Evolutionary conservation across 1,140 invertebrate species (phyloP).

Genomic region (Drosophila sechellia): DNA sequence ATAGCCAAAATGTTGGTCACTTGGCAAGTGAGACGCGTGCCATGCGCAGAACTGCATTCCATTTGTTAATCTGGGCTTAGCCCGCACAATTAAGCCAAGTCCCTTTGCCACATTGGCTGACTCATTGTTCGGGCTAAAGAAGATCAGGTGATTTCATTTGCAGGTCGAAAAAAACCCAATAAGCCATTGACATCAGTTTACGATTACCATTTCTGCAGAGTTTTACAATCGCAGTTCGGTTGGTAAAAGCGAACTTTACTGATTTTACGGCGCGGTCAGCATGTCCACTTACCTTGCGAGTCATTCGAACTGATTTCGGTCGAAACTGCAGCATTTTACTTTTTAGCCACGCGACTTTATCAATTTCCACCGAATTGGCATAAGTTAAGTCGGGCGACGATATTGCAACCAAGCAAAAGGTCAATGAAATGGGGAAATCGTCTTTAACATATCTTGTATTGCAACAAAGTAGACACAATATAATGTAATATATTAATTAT

Average conservation of each 20-base stretch:
- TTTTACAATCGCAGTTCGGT: constrained; percentile 34
- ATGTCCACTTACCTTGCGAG: constrained; percentile 34
- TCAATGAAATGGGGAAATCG: constrained; percentile 41
- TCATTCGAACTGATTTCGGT: constrained; percentile 40
- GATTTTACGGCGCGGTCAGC: constrained; percentile 52
- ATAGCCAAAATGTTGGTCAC: constrained; percentile 27
- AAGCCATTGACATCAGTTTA: constrained; percentile 65
- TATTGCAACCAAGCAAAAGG: constrained; percentile 44
- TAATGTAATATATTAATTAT: not conserved
- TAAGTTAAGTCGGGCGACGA: not conserved
- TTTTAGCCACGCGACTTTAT: constrained; percentile 58
- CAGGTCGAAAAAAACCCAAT: constrained; percentile 46
- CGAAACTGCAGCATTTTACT: constrained; percentile 41
- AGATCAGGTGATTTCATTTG: constrained; percentile 62
- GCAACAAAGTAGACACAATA: not conserved
- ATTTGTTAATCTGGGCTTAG: constrained; percentile 27
- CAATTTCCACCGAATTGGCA: constrained; percentile 48
- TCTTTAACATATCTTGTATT: not conserved
- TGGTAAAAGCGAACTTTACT: constrained; percentile 27
- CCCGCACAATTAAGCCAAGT: constrained; percentile 30
- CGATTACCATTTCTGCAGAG: constrained; percentile 44
- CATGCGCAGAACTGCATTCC: constrained; percentile 42
- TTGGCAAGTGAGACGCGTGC: constrained; percentile 56
- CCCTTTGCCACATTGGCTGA: constrained; percentile 26
- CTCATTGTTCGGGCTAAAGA: constrained; percentile 38